These are phyloP conservation scores for Agonopterix arenella DNA, from an alignment of 2,888 invertebrate species.

Conservation along the genomic window DNA sequence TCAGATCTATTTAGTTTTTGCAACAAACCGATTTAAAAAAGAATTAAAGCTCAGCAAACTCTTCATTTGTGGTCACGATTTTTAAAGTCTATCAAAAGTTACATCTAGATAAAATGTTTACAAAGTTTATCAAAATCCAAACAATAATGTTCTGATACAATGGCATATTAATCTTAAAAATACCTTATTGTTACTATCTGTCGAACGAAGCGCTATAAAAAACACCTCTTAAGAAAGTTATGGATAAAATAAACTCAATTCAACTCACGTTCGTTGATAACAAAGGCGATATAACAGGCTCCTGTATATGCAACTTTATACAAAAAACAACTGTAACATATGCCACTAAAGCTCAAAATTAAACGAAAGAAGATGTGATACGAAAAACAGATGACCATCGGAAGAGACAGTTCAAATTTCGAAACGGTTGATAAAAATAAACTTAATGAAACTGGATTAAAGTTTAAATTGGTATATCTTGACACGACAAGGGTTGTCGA, in stretches of 20 bases:
- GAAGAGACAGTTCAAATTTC: not conserved
- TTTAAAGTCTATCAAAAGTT: too few species aligned
- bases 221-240: slow-evolving; percentile 32
- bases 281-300: slow-evolving; percentile 34
- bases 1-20: too few species aligned
- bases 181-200: too few species aligned
- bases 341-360: slow-evolving; percentile 1
- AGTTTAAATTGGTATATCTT: slow-evolving; percentile 1
- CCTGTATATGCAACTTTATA: slow-evolving; percentile 13
- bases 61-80: too few species aligned
- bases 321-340: not conserved
- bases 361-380: slow-evolving; percentile 1
- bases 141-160: too few species aligned
- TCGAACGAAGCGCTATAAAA: slow-evolving; percentile 21
- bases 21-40: too few species aligned
- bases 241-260: slow-evolving; percentile 29
- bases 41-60: too few species aligned
- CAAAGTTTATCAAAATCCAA: too few species aligned
- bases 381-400: slow-evolving; percentile 5
- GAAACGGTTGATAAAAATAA: not conserved
- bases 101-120: too few species aligned
- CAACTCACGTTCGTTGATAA: slow-evolving; percentile 37
- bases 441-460: not conserved
- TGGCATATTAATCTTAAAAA: too few species aligned
- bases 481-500: not conserved